Conservation (phyloP, 2,113 vertebrate species). For the Cettia cetti region DNA sequence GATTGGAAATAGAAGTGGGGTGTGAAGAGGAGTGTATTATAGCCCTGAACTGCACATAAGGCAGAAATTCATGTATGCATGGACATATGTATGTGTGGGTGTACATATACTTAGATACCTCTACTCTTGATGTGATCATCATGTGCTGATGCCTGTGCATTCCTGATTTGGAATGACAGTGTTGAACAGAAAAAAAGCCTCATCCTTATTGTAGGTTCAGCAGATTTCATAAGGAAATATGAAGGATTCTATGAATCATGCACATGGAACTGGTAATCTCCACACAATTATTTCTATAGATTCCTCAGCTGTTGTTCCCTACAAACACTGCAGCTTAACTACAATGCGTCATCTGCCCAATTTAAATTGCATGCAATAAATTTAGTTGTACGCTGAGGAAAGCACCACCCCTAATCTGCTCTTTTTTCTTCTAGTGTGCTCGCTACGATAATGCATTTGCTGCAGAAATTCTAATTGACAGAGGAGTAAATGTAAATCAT, state of each 20-base stretch:
- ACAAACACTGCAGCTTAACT: background rate
- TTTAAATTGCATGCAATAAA: background rate
- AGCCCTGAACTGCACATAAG: background rate
- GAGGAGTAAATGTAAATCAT: constrained; percentile 87
- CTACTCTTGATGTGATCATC: background rate
- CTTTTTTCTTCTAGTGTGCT: constrained; percentile 80
- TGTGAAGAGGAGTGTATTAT: background rate
- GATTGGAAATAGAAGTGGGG: background rate
- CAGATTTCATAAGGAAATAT: background rate
- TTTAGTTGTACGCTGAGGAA: background rate
- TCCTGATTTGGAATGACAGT: background rate
- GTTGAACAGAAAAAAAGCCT: background rate
- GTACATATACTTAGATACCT: background rate
- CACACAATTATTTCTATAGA: background rate
- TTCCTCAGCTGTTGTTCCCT: background rate
- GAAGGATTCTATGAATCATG: background rate
- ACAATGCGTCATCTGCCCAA: background rate
- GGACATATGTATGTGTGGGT: background rate
- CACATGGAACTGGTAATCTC: background rate
- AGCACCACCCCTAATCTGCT: background rate
- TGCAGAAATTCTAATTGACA: constrained; percentile 89
- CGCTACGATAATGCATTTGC: constrained; percentile 92
- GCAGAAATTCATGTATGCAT: background rate
- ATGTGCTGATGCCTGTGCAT: background rate
- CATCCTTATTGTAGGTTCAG: background rate